phyloP scores from a whole-genome alignment of 2,797 vertebrate genomes.

The Spizella passerina region DNA sequence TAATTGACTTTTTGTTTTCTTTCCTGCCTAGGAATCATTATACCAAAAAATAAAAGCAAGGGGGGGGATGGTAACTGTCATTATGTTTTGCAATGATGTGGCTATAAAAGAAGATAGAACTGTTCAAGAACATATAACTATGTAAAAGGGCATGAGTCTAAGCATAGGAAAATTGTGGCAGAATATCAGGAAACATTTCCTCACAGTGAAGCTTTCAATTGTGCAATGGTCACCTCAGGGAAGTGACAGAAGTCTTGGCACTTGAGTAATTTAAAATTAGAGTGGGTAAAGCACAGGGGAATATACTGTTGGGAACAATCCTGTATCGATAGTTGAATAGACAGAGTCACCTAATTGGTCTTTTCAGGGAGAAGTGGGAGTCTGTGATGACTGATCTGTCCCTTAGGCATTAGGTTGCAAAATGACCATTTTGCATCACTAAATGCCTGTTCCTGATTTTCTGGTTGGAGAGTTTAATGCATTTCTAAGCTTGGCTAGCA shows the following conservation, averaged over 20 bases:
- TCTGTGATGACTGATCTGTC: conserved; percentile 63
- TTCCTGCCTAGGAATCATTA: not conserved
- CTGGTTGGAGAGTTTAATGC: conserved; percentile 67
- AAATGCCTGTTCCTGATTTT: conserved; percentile 69
- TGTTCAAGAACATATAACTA: not conserved
- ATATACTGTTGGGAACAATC: conserved; percentile 65
- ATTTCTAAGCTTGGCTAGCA: conserved; percentile 62
- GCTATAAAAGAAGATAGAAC: not conserved
- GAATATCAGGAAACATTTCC: conserved; percentile 57
- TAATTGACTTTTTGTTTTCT: not conserved
- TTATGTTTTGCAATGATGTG: not conserved
- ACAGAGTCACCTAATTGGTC: conserved; percentile 67
- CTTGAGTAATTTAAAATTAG: conserved; percentile 71
- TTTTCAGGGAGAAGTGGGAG: conserved; percentile 63
- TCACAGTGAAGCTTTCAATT: conserved; percentile 23
- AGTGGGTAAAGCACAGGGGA: conserved; percentile 61
- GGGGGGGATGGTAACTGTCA: accelerated
- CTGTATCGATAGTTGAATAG: conserved; percentile 63
- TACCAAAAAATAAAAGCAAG: not conserved
- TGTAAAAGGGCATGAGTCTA: not conserved
- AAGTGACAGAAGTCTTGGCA: conserved; percentile 64
- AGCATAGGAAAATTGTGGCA: conserved; percentile 32
- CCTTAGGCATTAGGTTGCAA: conserved; percentile 59
- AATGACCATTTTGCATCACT: conserved; percentile 69
- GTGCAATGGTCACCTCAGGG: conserved; percentile 56